phyloP scores from a whole-genome alignment of 2,113 vertebrate species.

The Heptranchias perlo region DNA sequence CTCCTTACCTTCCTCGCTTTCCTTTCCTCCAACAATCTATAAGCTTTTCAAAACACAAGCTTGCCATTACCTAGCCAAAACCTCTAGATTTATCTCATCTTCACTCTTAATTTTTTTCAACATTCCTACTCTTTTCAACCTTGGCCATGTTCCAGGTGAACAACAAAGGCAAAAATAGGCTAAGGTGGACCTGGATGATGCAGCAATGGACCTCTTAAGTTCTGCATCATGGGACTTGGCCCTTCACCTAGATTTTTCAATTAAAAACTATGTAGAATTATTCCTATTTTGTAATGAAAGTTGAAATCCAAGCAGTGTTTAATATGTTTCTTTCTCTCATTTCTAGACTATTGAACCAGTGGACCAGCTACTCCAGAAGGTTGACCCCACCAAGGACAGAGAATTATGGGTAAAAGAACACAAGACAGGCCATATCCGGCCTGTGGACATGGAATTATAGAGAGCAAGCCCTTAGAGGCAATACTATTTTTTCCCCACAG shows the following conservation, averaged over 20 bases:
- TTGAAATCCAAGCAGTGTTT: neutral
- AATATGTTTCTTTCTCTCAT: slow-evolving; percentile 37
- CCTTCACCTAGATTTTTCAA: too few relatives aligned
- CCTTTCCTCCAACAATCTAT: neutral
- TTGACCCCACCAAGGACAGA: slow-evolving; percentile 85
- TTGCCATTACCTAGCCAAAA: neutral
- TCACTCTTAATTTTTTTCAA: neutral
- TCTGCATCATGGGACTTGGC: too few relatives aligned
- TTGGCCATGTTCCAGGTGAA: neutral
- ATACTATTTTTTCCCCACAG: neutral
- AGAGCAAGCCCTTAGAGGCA: slow-evolving; percentile 26
- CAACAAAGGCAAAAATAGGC: neutral
- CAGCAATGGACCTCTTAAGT: neutral
- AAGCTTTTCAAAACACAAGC: neutral
- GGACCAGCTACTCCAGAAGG: slow-evolving; percentile 87
- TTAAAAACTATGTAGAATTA: neutral
- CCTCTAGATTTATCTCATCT: neutral
- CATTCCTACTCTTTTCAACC: neutral
- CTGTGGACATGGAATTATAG: slow-evolving; percentile 92
- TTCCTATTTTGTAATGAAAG: neutral
- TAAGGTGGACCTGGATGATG: neutral
- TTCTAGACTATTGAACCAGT: slow-evolving; percentile 90
- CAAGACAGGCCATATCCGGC: slow-evolving; percentile 87
- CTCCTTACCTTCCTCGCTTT: neutral
- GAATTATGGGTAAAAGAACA: slow-evolving; percentile 95